Base-by-base conservation (phyloP, 2,797 vertebrate species). In the Rhinogobio ventralis region DNA sequence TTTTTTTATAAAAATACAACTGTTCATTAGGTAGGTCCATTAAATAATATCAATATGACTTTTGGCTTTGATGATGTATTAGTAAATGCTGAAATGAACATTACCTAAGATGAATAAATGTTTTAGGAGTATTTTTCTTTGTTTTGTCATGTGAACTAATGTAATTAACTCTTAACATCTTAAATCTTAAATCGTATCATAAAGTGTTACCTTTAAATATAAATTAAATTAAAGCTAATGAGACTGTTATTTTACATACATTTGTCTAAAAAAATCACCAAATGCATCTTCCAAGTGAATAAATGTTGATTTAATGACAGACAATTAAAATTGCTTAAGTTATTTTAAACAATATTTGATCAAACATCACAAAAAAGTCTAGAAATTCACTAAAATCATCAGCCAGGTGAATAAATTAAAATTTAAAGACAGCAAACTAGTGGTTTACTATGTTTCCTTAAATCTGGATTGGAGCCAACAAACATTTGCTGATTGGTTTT, bases 311-410 rank as follows among this genome's bases (percentile, higher is more conserved):
- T 2, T 36, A 55, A 23, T n/a, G 28, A 3, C 72, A 51, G 72
- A 33, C 28, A 62, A 72, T 10, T 49, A 0, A 1, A 49, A 49
- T 15, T 45, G 39, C 42, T 28, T 11, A 69, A 69, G 20, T 8
- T 39, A 39, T 39, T 39, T 39, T 72, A 72, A 7, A 49, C 69
- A 42, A 23, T 39, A 39, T 39, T 7, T n/a, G 45, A 11, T 62
- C n/a, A 62, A 11, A 68, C 66, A 68, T 46, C 14, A 28, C 67
- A 3, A 72, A 39, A 72, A 72, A 17, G n/a, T 72, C 68, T 72
- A 28, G 17, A 45, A 49, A 19, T 45, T 49, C 45, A 28, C 15
- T 49, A 45, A 51, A 73, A 73, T n/a, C 42, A 17, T 28, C n/a
- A 49, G 45, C 69, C 25, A 49, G 49, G 45, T 30, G 7, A 73